Base-by-base conservation (phyloP, 92 coral and sea anemone species). In the Parazoanthus darwini region DNA sequence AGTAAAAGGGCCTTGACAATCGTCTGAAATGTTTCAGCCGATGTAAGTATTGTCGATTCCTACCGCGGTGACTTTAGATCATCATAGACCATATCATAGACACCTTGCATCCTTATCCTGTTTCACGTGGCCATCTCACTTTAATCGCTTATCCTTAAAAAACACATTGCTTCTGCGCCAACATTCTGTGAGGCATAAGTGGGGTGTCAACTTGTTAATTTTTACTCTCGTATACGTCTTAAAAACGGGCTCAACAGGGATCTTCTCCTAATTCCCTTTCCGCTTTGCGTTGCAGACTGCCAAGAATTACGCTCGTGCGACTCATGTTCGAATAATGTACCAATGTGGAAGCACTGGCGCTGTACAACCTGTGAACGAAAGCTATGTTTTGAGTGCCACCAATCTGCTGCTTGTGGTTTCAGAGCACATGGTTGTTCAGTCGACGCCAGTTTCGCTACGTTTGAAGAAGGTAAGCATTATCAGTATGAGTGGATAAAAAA, bases 261-360 rank as follows among this genome's bases (percentile, higher is more conserved):
- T 14, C 44, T 8, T 77, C 8, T 77, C 81, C 6, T 43, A 1
- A 77, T 20, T 39, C 15, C 54, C 33, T 43, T 39, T 79, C 54
- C 8, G 22, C 39, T 50, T 79, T 26, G n/a, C 33, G 3, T 25
- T 51, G 44, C 54, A 79, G 83, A 79, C 54, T 23, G 68, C 13
- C 67, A 23, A 44, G 5, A 20, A 25, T 26, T 54, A 79, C 67
- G 44, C 35, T 16, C 6, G 33, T 79, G 83, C 13, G 70, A 79
- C 14, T n/a, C 18, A 1, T 79, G 83, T 70, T 39, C 11, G 14
- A 23, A 50, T 25, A 16, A 29, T 23, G 83, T 51, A 3, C 36
- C 83, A 8, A 51, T 79, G 83, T 79, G 83, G 70, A 51, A 54
- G 54, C 83, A 50, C 33, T 79, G 83, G 82, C 67, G 67, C 67